Base-by-base conservation (phyloP, 2,888 invertebrate species). In the Leucophenga maculata region DNA sequence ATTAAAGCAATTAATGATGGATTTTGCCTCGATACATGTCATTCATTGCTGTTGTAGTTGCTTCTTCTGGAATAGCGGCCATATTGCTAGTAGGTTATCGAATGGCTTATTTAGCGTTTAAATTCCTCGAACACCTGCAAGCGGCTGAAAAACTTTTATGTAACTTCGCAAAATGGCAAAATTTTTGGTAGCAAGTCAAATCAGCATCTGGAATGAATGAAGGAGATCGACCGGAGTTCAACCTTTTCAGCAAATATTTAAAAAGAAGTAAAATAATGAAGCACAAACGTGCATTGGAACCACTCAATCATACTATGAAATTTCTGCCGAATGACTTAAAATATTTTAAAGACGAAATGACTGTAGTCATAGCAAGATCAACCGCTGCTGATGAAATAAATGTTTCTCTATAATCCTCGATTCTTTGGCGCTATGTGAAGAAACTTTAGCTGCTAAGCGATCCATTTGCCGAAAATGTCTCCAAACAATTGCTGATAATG, bases 271-370 rank as follows among this genome's bases (percentile, higher is more conserved):
- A n/a, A n/a, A n/a, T 76, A 68, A 80, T 81, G 79, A 72, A 75
- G 60, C 77, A 80, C 59, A 78, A 77, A 75, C 70, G 72, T 18
- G 67, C 76, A 69, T 74, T 82, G 32, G 79, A 78, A 74, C 79
- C 80, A 72, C 71, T 82, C 20, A 59, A 80, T 60, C 74, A 78
- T 72, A 78, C 75, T 65, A 67, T 78, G 67, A 67, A 73, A 75
- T 73, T 79, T 77, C 60, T 78, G 44, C 72, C 77, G 18, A 55
- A 14, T 52, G 48, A 64, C 48, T 14, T 6, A n/a, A n/a, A n/a
- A n/a, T n/a, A n/a, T n/a, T n/a, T n/a, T n/a, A n/a, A 32, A 32
- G 44, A 54, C 39, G 32, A 70, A 32, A 48, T 75, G n/a, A 68
- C 82, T 39, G 55, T 82, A 26, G 67, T 74, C 48, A 18, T 55